Conservation (phyloP, 2,113 vertebrate species). For the Trinectes maculatus region DNA sequence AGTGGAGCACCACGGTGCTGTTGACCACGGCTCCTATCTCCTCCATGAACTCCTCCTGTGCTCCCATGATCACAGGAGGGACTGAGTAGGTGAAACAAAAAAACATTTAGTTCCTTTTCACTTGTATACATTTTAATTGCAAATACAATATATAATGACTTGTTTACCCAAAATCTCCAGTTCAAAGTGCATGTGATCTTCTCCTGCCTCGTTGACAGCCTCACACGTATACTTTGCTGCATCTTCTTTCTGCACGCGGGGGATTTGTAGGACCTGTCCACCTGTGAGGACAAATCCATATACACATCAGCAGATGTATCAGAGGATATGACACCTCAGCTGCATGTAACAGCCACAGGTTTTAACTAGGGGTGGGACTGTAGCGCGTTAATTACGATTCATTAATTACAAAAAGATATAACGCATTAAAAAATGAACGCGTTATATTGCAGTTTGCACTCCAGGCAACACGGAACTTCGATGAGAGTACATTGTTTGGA, state of each 20-base stretch:
- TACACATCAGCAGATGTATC: not conserved
- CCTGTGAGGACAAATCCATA: conserved; percentile 72
- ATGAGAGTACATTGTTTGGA: no score
- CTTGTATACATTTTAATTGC: not conserved
- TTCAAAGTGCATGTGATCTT: conserved; percentile 88
- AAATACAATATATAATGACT: not conserved
- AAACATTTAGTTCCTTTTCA: not conserved
- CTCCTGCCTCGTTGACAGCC: conserved; percentile 87
- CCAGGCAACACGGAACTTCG: no score
- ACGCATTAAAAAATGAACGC: no score
- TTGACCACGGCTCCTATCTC: conserved; percentile 85
- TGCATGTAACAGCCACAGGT: not conserved
- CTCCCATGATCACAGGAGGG: conserved; percentile 83
- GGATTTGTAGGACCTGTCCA: conserved; percentile 89
- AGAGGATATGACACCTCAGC: not conserved
- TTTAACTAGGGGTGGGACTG: not conserved
- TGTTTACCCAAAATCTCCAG: conserved; percentile 88
- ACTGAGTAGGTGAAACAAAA: conserved; percentile 70
- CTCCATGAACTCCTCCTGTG: conserved; percentile 81
- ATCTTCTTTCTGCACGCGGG: conserved; percentile 79
- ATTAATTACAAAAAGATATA: no score
- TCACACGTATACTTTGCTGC: conserved; percentile 87
- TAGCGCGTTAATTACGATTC: no score
- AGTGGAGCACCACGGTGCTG: conserved; percentile 80
- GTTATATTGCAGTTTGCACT: no score